These are phyloP conservation scores for Archaeoteleia sp. DNA, from an alignment of 2,888 invertebrate species.

Conservation along the genomic window DNA sequence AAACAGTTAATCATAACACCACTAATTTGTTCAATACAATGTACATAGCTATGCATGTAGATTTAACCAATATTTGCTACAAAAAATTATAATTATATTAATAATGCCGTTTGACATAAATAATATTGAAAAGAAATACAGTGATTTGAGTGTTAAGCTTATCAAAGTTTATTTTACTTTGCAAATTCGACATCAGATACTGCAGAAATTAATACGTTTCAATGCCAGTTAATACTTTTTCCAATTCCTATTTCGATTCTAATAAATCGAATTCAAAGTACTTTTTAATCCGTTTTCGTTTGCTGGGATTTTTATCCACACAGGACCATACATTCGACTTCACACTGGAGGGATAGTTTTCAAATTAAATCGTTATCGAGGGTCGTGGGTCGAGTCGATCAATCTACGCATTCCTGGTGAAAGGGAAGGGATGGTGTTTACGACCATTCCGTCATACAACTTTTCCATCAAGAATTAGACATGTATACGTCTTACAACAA, in stretches of 20 bases:
- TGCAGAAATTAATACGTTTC: constrained; percentile 36
- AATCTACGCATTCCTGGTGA: constrained; percentile 22
- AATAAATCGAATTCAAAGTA: constrained; percentile 46
- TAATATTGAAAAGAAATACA: too few species aligned
- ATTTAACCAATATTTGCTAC: too few species aligned
- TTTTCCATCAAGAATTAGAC: too few species aligned
- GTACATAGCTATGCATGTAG: too few species aligned
- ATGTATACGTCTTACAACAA: too few species aligned
- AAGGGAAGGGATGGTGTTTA: constrained; percentile 14
- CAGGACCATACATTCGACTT: constrained; percentile 38
- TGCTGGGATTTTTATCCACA: constrained; percentile 40
- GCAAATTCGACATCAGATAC: constrained; percentile 5
- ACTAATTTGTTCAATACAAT: too few species aligned
- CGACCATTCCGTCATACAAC: too few species aligned
- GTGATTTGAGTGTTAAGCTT: too few species aligned
- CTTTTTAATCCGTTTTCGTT: constrained; percentile 46
- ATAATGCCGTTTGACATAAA: too few species aligned
- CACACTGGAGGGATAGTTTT: constrained; percentile 41
- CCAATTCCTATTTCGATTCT: constrained; percentile 39
- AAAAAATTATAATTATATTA: too few species aligned
- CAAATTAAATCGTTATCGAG: constrained; percentile 50
- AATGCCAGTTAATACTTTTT: constrained; percentile 38
- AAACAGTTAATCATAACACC: too few species aligned
- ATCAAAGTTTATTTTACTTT: constrained; percentile 6
- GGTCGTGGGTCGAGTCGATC: constrained; percentile 35